phyloP scores from a whole-genome alignment of 2,888 invertebrate species.

The Drosophila seclusa region DNA sequence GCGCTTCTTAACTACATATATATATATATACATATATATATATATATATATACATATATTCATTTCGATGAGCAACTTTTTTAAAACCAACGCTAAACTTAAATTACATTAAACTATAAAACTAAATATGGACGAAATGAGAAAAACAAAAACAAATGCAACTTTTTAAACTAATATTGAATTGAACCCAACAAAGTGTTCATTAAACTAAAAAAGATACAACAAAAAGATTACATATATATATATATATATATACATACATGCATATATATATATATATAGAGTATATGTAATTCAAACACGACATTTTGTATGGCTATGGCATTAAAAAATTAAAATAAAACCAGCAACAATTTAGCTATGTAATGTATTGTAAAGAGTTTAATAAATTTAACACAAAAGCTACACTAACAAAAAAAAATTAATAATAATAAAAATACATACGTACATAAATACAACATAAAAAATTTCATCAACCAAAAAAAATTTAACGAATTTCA shows the following conservation, averaged over 20 bases:
- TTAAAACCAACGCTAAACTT: conserved; percentile 71
- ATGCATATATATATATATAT: conserved; percentile 24
- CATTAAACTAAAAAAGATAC: conserved; percentile 78
- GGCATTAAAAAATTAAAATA: conserved; percentile 42
- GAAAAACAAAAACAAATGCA: conserved; percentile 39
- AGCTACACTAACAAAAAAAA: conserved; percentile 34
- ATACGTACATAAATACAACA: conserved; percentile 16
- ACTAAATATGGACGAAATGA: conserved; percentile 25
- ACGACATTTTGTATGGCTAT: conserved; percentile 77
- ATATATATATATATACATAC: conserved; percentile 31
- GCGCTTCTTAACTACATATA: conserved; percentile 74
- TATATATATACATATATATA: conserved; percentile 7
- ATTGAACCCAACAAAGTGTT: conserved; percentile 84
- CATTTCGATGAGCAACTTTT: conserved; percentile 70
- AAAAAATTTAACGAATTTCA: conserved; percentile 71
- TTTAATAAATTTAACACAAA: conserved; percentile 67
- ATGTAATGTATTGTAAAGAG: conserved; percentile 75
- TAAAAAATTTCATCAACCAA: conserved; percentile 41
- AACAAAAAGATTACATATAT: conserved; percentile 34
- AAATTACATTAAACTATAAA: conserved; percentile 57
- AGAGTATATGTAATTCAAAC: conserved; percentile 28
- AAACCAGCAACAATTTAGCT: conserved; percentile 63
- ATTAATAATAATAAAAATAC: conserved; percentile 22
- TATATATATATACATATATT: conserved; percentile 48
- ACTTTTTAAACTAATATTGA: conserved; percentile 79